These are phyloP conservation scores for Oncorhynchus kisutch DNA, from an alignment of 2,113 vertebrate genomes.

Conservation along the genomic window DNA sequence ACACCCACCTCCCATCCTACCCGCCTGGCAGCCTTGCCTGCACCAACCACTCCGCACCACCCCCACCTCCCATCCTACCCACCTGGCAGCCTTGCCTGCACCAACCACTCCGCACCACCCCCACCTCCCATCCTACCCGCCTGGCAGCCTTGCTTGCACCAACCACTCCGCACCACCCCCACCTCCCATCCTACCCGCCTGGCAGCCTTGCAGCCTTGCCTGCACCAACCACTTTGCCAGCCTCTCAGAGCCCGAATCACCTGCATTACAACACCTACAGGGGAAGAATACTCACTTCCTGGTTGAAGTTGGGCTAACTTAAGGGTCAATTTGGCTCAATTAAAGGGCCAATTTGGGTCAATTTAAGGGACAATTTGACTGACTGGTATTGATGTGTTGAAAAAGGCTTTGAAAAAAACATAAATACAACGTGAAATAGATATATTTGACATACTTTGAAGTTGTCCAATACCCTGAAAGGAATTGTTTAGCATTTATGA, in stretches of 20 bases:
- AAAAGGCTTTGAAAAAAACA: too few species aligned
- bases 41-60: constrained; percentile 16
- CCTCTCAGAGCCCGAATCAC: background rate
- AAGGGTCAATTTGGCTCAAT: too few species aligned
- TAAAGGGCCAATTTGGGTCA: too few species aligned
- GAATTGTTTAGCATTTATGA: too few species aligned
- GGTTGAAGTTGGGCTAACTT: too few species aligned
- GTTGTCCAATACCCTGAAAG: too few species aligned
- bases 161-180: constrained; percentile 12
- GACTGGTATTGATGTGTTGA: background rate
- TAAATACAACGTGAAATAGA: background rate
- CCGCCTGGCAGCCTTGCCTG: background rate
- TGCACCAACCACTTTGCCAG: background rate
- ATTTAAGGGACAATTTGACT: background rate
- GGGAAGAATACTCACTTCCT: background rate
- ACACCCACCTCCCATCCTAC: background rate
- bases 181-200: background rate
- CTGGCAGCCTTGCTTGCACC: background rate
- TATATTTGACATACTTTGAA: background rate
- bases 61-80: background rate
- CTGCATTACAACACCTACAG: background rate
- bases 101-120: constrained; percentile 14
- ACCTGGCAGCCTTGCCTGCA: background rate
- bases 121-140: background rate
- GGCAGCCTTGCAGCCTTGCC: background rate